phyloP scores from a whole-genome alignment of 2,797 vertebrate species.

The Sebastes taczanowskii region DNA sequence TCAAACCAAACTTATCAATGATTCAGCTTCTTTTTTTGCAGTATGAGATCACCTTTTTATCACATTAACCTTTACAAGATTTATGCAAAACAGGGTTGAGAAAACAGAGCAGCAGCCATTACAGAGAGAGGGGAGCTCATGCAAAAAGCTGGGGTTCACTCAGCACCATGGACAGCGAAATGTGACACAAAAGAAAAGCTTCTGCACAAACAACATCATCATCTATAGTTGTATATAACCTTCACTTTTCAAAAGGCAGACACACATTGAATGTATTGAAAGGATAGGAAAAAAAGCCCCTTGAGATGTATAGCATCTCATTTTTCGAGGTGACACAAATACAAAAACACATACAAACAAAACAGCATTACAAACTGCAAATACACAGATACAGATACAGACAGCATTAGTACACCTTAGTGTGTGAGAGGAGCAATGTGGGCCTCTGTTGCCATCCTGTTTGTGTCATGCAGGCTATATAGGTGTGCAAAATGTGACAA shows the following conservation, averaged over 20 bases:
- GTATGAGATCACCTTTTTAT: background rate
- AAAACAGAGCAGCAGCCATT: constrained; percentile 8
- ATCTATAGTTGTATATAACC: background rate
- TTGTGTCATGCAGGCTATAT: constrained; percentile 11
- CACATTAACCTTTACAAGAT: constrained; percentile 6
- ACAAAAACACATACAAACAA: too few species aligned
- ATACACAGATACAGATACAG: too few species aligned
- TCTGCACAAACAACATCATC: background rate
- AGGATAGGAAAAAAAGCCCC: too few species aligned
- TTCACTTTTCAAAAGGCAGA: background rate
- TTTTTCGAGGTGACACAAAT: too few species aligned
- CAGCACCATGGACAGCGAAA: constrained; percentile 72
- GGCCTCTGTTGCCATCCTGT: constrained; percentile 7
- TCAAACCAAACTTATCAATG: constrained; percentile 15
- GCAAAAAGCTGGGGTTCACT: constrained; percentile 9
- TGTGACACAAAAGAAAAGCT: background rate
- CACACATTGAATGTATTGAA: too few species aligned
- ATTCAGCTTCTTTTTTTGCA: constrained; percentile 22
- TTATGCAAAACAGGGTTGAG: background rate
- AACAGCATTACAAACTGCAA: too few species aligned
- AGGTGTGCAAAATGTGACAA: constrained; percentile 20
- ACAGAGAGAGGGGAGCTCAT: background rate
- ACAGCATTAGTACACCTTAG: too few species aligned
- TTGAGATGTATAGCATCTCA: too few species aligned
- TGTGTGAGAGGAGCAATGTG: background rate